phyloP scores from a whole-genome alignment of 2,797 vertebrate genomes.

The Enteromius paludinosus region DNA sequence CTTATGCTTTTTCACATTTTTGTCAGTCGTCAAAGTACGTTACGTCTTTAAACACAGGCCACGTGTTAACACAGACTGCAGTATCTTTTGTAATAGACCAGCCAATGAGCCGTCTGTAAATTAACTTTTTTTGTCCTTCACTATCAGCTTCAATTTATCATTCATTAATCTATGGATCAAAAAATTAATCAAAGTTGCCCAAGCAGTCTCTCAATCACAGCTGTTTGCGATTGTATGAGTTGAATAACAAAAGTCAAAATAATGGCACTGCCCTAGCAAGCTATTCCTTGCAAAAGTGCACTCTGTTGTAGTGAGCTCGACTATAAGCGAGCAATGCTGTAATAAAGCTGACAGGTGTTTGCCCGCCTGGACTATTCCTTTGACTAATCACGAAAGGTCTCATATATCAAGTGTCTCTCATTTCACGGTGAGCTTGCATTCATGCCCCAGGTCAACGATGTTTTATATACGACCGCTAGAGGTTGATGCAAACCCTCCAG shows the following conservation, averaged over 20 bases:
- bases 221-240: not conserved
- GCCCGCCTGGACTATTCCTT: constrained; percentile 68
- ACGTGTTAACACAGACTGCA: not conserved
- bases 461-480: constrained; percentile 90
- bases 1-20: not conserved
- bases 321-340: not conserved
- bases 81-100: no score
- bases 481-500: constrained; percentile 88
- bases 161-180: no score
- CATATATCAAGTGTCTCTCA: constrained; percentile 99
- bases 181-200: no score
- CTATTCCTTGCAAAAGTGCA: not conserved
- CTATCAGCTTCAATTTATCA: no score
- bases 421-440: constrained; percentile 94
- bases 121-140: no score
- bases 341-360: constrained; percentile 49
- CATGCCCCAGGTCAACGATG: constrained; percentile 89
- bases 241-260: not conserved
- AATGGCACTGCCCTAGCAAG: not conserved
- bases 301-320: not conserved
- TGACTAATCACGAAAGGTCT: constrained; percentile 82
- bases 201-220: no score
- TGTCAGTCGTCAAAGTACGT: not conserved
- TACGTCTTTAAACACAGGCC: not conserved
- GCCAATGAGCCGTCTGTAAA: no score